Conservation (phyloP, 2,888 invertebrate species). For the Endotricha flammealis region DNA sequence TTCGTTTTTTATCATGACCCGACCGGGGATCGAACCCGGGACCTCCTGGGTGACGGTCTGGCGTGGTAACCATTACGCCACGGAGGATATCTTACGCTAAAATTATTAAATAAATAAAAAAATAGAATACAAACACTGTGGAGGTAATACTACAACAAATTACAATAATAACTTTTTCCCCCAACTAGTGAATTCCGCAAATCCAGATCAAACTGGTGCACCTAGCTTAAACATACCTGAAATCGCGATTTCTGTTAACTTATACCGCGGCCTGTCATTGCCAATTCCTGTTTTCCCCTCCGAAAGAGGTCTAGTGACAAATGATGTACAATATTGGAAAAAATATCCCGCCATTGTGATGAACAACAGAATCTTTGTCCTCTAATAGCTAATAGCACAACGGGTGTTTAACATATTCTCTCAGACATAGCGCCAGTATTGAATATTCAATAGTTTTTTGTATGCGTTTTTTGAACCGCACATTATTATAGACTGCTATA, state of each 20-base stretch:
- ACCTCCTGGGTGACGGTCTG: no score
- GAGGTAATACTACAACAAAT: no score
- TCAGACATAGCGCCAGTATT: slow-evolving; percentile 7
- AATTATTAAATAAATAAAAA: no score
- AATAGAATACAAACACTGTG: no score
- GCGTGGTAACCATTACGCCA: no score
- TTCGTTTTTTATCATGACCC: no score
- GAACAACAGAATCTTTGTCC: slow-evolving; percentile 39
- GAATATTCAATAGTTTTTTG: slow-evolving; percentile 15
- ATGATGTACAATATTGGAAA: slow-evolving; percentile 67
- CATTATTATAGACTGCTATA: slow-evolving; percentile 5
- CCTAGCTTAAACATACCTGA: no score
- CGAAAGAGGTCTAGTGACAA: slow-evolving; percentile 57
- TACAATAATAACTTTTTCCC: no score
- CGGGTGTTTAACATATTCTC: slow-evolving; percentile 27
- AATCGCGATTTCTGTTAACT: slow-evolving; percentile 19
- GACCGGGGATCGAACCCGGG: no score
- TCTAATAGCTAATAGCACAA: slow-evolving; percentile 48
- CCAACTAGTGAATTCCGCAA: no score
- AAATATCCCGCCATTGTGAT: slow-evolving; percentile 49
- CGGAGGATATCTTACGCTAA: no score
- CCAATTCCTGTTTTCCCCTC: slow-evolving; percentile 49
- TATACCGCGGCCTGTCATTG: slow-evolving; percentile 31
- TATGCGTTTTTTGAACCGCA: slow-evolving; percentile 5
- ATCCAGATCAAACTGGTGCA: no score